phyloP scores from a whole-genome alignment of 1,140 invertebrate genomes.

The Drosophila watanabei region DNA sequence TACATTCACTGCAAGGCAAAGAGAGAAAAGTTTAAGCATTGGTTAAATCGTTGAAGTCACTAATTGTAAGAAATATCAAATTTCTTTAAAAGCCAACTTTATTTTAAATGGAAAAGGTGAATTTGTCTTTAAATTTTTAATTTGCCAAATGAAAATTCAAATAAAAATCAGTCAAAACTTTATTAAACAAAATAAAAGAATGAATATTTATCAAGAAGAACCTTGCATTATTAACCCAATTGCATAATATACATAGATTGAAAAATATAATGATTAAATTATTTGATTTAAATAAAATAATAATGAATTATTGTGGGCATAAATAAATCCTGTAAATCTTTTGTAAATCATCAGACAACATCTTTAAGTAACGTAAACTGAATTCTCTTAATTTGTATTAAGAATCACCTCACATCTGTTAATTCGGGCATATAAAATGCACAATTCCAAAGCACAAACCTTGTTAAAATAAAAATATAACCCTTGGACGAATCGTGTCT shows the following conservation, averaged over 20 bases:
- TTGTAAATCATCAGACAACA: too few relatives aligned
- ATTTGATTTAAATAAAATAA: background rate
- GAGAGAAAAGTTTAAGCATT: background rate
- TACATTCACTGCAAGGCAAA: background rate
- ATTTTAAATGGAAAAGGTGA: background rate
- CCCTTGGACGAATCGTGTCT: constrained; percentile 39
- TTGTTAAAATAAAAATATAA: background rate
- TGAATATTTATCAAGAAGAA: too few relatives aligned
- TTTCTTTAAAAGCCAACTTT: background rate
- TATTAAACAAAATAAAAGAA: too few relatives aligned
- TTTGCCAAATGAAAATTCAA: too few relatives aligned
- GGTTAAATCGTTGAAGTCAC: too few relatives aligned
- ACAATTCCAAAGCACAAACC: constrained; percentile 16
- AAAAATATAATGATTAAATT: background rate
- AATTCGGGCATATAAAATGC: background rate
- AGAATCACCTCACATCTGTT: background rate
- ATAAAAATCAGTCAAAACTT: too few relatives aligned
- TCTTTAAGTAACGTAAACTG: too few relatives aligned
- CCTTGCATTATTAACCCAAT: too few relatives aligned
- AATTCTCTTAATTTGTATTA: background rate
- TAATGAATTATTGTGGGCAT: too few relatives aligned
- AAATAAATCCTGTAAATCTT: too few relatives aligned
- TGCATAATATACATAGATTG: background rate
- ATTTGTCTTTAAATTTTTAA: too few relatives aligned
- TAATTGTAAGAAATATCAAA: background rate